Evolutionary conservation across 1,140 invertebrate species (phyloP), one percentile per base, ranked within the genome.

Genomic region (Armadillidium nasatum): DNA sequence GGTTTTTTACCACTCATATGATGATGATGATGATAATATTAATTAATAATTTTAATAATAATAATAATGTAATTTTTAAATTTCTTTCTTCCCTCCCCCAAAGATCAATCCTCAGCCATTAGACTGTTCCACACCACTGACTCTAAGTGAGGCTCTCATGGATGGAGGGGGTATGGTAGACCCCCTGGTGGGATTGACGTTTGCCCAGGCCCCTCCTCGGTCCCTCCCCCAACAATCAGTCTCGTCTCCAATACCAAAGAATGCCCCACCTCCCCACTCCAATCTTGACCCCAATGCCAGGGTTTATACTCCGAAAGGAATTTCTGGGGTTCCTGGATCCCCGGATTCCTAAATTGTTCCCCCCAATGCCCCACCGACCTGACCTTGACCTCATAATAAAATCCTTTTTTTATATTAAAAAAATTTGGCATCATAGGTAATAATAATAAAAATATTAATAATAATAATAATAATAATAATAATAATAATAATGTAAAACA

Each of bases 211-310:
- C 21, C 78, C 72, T n/a, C 79, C 69, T 66, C 60, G 74, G 22
- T 74, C 77, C 69, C 79, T 76, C 73, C 82, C 81, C 66, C 75
- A 79, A 72, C 72, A 79, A 54, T 81, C 76, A 70, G 77, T 78
- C 44, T 76, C 74, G n/a, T 73, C 74, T 19, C 77, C 79, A 10
- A 73, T 72, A 70, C 74, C 75, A 33, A 76, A 72, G 43, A 82
- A 76, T 73, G 81, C 83, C 66, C 82, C 82, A 70, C 71, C 77
- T 74, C 83, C 72, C 75, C 85, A 84, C 71, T 93, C 92, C 15
- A 92, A 89, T 79, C 88, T 96, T 76, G 94, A 96, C 87, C 94
- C 94, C 68, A 95, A 96, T 86, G 94, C 94, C 75, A 91, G 91
- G 76, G 93, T 92, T 78, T 96, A 96, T 85, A 96, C 93, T 74